A percentile compares a stretch with the other conserved stretches of the same genome.
Conservation (phyloP, 1,140 invertebrate species). For the Danaus melanippus region DNA sequence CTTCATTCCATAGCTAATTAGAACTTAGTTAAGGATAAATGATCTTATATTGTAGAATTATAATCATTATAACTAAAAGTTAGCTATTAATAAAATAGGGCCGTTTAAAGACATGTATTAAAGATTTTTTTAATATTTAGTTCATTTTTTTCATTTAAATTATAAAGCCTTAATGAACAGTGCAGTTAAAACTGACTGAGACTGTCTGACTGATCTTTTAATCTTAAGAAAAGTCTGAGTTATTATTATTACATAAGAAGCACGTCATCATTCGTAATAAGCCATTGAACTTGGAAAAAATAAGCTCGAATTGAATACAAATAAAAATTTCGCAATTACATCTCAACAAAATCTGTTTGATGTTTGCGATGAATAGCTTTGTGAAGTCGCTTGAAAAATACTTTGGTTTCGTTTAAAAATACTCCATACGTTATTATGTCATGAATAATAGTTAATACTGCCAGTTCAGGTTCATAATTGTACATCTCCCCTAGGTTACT, state of each 20-base stretch:
- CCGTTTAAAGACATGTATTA: too few relatives aligned
- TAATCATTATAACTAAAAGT: too few relatives aligned
- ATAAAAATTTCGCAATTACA: constrained; percentile 33
- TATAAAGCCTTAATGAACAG: too few relatives aligned
- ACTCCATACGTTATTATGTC: constrained; percentile 1
- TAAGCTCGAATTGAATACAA: constrained; percentile 23
- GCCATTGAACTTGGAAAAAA: constrained; percentile 22
- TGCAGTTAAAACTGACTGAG: too few relatives aligned
- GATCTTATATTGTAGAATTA: too few relatives aligned
- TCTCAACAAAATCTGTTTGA: constrained; percentile 28
- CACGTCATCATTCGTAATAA: constrained; percentile 7
- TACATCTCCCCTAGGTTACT: not conserved
- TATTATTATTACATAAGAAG: constrained; percentile 2
- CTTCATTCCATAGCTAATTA: too few relatives aligned
- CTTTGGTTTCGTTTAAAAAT: constrained; percentile 8
- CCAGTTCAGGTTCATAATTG: constrained; percentile 3
- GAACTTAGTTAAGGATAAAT: too few relatives aligned
- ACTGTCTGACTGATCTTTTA: too few relatives aligned
- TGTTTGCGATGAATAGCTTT: constrained; percentile 26
- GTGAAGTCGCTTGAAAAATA: constrained; percentile 20
- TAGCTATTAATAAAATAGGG: too few relatives aligned
- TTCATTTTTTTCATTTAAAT: too few relatives aligned
- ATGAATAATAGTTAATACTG: constrained; percentile 4
- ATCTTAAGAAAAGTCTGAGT: too few relatives aligned
- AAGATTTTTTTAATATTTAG: too few relatives aligned